Conservation (phyloP, 1,140 invertebrate genomes). For the Ceratina australensis region DNA sequence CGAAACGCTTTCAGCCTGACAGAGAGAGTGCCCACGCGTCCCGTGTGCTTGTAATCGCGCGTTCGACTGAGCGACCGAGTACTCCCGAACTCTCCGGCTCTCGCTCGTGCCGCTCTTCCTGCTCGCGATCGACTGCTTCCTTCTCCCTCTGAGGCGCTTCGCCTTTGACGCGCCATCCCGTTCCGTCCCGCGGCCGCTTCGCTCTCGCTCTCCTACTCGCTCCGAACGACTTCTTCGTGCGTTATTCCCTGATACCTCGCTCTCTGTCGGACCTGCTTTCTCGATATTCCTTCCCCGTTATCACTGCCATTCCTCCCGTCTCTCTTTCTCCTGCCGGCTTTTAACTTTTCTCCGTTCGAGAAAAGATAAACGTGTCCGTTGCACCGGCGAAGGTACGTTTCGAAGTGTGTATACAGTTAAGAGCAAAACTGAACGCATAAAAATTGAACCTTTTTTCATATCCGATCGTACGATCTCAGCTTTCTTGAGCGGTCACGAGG, state of each 20-base stretch:
- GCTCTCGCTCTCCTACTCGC: constrained; percentile 28
- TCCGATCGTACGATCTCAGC: background rate
- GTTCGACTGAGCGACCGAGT: constrained; percentile 73
- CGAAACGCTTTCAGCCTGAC: constrained; percentile 58
- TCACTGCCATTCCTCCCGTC: constrained; percentile 39
- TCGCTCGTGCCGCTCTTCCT: constrained; percentile 69
- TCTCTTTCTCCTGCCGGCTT: constrained; percentile 49
- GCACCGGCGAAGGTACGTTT: background rate
- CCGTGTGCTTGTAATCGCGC: constrained; percentile 76
- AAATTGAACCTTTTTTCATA: no score
- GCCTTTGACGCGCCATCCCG: constrained; percentile 39
- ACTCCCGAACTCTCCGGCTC: constrained; percentile 63
- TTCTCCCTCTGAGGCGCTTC: constrained; percentile 46
- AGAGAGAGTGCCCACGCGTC: constrained; percentile 68
- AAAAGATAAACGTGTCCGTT: background rate
- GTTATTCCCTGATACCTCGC: constrained; percentile 16
- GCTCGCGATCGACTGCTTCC: constrained; percentile 51
- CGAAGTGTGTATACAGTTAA: no score
- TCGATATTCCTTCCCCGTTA: constrained; percentile 4
- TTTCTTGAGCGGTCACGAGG: background rate
- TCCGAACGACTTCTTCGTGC: constrained; percentile 3
- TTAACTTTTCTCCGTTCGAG: constrained; percentile 32
- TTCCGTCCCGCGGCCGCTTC: constrained; percentile 32
- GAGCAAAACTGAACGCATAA: no score
- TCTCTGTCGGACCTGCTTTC: constrained; percentile 5